Base-by-base conservation (phyloP, 2,113 vertebrate species). In the Nannobrachium achirus region DNA sequence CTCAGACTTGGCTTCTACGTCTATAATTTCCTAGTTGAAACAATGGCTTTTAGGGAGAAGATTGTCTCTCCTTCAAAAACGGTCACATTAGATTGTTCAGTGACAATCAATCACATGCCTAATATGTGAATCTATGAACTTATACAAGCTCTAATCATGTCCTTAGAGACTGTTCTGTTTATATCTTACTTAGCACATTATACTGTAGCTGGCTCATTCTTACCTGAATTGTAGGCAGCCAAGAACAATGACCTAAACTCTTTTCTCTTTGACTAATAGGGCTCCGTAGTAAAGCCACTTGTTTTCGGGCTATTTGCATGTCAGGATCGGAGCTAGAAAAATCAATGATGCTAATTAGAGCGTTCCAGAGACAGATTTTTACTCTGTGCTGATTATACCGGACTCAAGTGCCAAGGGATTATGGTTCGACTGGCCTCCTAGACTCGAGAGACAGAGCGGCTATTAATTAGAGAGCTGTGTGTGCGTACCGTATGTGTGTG, bases 281-380 rank as follows among this genome's bases (percentile, higher is more conserved):
- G 52, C 52, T 56, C 58, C 56, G 67, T 50, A 73, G 73, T 73
- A 75, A 69, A 73, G 51, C 66, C 39, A 76, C 78, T 80, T 79
- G 57, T 81, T 82, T 86, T 82, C 9, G 3, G 73, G 73, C 58
- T 83, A 73, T 89, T 89, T 89, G 75, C 71, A 87, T 80, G 81
- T 85, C 75, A 81, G 66, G 84, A 71, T 84, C 67, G 66, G 77
- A 73, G 59, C 6, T 5, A 62, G 71, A 73, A 78, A 84, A 86
- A 84, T 92, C 87, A 86, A 78, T 88, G 88, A 86, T 86, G 83
- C 83, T 91, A 90, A 91, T 91, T 91, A 90, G 18, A 41, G 75
- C 64, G 78, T 87, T 89, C 75, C 84, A 88, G 80, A 82, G 80
- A 77, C 85, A 81, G 86, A 72, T 58, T 87, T 33, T 86, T 81